These are phyloP conservation scores for Synchiropus splendidus DNA, from an alignment of 2,113 vertebrate genomes.

Conservation along the genomic window DNA sequence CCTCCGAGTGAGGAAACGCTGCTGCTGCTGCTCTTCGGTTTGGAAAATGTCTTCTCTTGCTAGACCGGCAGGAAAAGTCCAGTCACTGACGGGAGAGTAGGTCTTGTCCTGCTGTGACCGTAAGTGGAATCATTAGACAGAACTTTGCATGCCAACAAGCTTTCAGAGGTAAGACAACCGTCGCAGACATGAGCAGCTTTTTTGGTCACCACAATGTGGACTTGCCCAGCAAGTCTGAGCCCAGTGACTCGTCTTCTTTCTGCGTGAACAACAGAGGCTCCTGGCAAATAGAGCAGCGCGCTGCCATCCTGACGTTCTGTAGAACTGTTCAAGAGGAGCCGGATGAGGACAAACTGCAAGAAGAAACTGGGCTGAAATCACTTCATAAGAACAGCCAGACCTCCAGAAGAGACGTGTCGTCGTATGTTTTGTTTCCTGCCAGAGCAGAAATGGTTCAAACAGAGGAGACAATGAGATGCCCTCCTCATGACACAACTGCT, in stretches of 20 bases:
- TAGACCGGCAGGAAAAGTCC: slow-evolving; percentile 8
- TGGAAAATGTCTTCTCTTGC: slow-evolving; percentile 12
- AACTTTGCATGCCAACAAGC: slow-evolving; percentile 15
- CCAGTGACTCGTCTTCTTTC: slow-evolving; percentile 54
- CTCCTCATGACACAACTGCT: no score
- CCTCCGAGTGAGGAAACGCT: slow-evolving; percentile 13
- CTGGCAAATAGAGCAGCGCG: slow-evolving; percentile 43
- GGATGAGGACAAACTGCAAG: slow-evolving; percentile 6
- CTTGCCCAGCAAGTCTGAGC: slow-evolving; percentile 5
- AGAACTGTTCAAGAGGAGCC: slow-evolving; percentile 30
- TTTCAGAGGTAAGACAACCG: not conserved
- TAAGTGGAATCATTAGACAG: not conserved
- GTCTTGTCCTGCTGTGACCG: slow-evolving; percentile 1
- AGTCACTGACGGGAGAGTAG: not conserved
- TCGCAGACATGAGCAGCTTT: slow-evolving; percentile 13
- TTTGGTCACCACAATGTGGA: slow-evolving; percentile 27
- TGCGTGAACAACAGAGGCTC: slow-evolving; percentile 55
- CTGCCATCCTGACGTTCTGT: slow-evolving; percentile 67
- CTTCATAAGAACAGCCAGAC: slow-evolving; percentile 12
- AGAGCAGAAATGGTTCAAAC: slow-evolving; percentile 2
- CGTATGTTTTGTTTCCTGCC: slow-evolving; percentile 1
- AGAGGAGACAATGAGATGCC: no score
- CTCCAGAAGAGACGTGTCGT: not conserved
- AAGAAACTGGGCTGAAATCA: slow-evolving; percentile 6
- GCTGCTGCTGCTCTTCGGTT: slow-evolving; percentile 28